Evolutionary conservation across 2,113 vertebrate species (phyloP).

Genomic region (human (Homo sapiens)): GRCh38 chr17:78525001-78525500

Average conservation of each 20-base stretch:
- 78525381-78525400: accelerated
- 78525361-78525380: accelerated
- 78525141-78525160: constrained; percentile 52
- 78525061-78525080: constrained; percentile 82
- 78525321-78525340: accelerated
- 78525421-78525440: background rate
- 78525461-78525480: background rate
- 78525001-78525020: constrained; percentile 81
- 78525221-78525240: accelerated
- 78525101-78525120: constrained; percentile 75
- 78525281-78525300: background rate
- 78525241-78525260: accelerated
- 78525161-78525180: constrained; percentile 48
- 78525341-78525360: accelerated
- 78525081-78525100: constrained; percentile 82
- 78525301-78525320: accelerated
- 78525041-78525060: constrained; percentile 79
- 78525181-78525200: accelerated
- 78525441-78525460: background rate
- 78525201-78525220: accelerated
- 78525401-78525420: accelerated
- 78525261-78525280: background rate
- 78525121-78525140: constrained; percentile 80
- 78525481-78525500: background rate
- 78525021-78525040: constrained; percentile 88